Base-by-base conservation (phyloP, 2,113 vertebrate species). In the Sardina pilchardus region DNA sequence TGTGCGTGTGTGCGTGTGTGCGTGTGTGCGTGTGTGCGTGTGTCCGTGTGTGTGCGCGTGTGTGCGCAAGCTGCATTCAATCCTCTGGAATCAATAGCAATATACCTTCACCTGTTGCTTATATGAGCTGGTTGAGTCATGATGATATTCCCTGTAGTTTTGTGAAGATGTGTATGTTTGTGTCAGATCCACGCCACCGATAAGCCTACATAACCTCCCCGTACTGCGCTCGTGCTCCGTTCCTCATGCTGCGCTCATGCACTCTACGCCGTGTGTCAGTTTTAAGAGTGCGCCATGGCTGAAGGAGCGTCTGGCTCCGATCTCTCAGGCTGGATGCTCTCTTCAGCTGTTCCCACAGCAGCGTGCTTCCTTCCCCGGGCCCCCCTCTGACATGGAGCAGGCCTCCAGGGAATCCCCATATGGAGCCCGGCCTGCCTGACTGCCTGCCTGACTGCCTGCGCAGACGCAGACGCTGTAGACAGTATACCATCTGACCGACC, bases 361-460 rank as follows among this genome's bases (percentile, higher is more conserved):
- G 71, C 17, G 71, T 17, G 30, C 71, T 34, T 78, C 71, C 71
- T 78, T 78, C 71, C 0, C 71, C 12, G 34, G 30, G 71, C 30
- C 71, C 34, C 71, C 71, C 5, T 78, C 16, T 78, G 71, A 78
- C 71, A 78, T 17, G 34, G 71, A 78, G 71, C 71, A 78, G 30
- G 71, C 36, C 71, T 78, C 30, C 30, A 78, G 71, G 71, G 71
- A 78, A 78, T 78, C 71, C 71, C 71, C 71, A 17, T 78, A 78
- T 42, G 39, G 36, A 78, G 14, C 50, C 14, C 14, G n/a, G 63
- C 9, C 63, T 71, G 63, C 30, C 14, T 17, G 50, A 2, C 45
- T 50, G 48, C 17, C 48, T 19, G 48, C 17, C 48, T 50, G 48
- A 0, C 48, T 50, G 3, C 17, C 1, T 50, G 48, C 17, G 7